A percentile compares a stretch with the other conserved stretches of the same genome.
These are phyloP conservation scores for Poecilia gillii DNA, from an alignment of 2,797 vertebrate genomes.

Conservation along the genomic window DNA sequence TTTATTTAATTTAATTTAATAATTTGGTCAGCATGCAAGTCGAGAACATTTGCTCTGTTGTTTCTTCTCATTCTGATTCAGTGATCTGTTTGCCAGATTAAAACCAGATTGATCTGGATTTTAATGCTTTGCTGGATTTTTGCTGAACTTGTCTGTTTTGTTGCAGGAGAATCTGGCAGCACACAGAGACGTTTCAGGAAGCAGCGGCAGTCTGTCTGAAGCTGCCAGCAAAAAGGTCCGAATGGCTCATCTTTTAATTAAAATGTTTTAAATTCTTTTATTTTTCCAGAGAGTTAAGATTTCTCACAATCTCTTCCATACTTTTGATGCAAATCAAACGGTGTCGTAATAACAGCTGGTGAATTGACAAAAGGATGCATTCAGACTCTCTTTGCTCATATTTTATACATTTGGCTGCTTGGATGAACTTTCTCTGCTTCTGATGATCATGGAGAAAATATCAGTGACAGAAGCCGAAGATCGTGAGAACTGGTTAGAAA, in stretches of 20 bases:
- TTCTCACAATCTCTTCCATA: too few relatives aligned
- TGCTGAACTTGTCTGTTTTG: neutral
- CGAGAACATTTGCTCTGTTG: neutral
- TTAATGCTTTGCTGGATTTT: neutral
- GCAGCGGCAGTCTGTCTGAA: slow-evolving; percentile 60
- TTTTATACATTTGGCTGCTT: neutral
- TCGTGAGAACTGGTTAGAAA: neutral
- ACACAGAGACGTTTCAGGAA: slow-evolving; percentile 47
- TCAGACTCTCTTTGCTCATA: neutral
- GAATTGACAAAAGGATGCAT: neutral
- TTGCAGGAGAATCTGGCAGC: slow-evolving; percentile 39
- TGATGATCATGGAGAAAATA: neutral
- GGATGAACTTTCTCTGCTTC: neutral
- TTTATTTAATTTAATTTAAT: too few relatives aligned
- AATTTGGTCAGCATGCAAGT: neutral
- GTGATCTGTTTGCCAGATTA: neutral
- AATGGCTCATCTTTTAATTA: neutral
- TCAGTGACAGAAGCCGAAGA: neutral
- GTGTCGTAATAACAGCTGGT: neutral
- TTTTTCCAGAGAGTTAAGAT: too few relatives aligned
- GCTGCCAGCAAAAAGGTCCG: slow-evolving; percentile 42
- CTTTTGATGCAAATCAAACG: too few relatives aligned
- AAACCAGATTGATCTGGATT: neutral
- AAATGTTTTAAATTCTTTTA: too few relatives aligned
- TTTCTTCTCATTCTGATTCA: too few relatives aligned